phyloP scores from a whole-genome alignment of 1,140 invertebrate species.

The Pseudoatta argentina region DNA sequence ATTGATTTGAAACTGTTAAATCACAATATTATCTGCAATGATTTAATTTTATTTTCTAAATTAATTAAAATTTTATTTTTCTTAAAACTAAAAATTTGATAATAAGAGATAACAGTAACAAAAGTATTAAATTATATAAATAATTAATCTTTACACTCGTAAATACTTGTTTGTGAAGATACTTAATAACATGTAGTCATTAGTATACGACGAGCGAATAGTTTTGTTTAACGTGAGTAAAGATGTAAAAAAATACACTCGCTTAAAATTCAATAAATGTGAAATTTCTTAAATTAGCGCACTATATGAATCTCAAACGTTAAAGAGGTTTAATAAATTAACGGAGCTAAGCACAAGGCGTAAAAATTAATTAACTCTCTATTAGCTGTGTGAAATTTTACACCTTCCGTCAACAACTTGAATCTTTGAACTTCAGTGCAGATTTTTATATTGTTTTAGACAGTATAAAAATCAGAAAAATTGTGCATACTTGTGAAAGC shows the following conservation, averaged over 20 bases:
- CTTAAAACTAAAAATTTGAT: background rate
- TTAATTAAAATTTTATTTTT: conserved; percentile 8
- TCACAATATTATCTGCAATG: too few relatives aligned
- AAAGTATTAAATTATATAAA: background rate
- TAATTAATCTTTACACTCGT: background rate
- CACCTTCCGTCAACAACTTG: too few relatives aligned
- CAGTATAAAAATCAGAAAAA: too few relatives aligned
- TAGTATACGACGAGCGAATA: too few relatives aligned
- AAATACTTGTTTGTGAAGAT: background rate
- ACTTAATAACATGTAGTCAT: background rate
- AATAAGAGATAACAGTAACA: background rate
- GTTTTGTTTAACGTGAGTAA: background rate
- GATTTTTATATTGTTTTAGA: too few relatives aligned
- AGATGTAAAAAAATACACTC: background rate
- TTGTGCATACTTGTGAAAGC: too few relatives aligned
- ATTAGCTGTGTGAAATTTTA: too few relatives aligned
- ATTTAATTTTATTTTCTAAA: background rate
- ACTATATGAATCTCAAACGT: background rate
- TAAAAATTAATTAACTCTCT: background rate
- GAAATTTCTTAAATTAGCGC: background rate
- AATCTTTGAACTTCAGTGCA: too few relatives aligned
- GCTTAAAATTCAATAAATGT: background rate
- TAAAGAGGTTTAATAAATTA: background rate
- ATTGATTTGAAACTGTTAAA: background rate
- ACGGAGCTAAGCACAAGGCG: background rate